A percentile compares a stretch with the other conserved stretches of the same genome.
These are phyloP conservation scores for Dasyprocta punctata DNA, from an alignment of 2,113 vertebrate genomes.

Conservation along the genomic window DNA sequence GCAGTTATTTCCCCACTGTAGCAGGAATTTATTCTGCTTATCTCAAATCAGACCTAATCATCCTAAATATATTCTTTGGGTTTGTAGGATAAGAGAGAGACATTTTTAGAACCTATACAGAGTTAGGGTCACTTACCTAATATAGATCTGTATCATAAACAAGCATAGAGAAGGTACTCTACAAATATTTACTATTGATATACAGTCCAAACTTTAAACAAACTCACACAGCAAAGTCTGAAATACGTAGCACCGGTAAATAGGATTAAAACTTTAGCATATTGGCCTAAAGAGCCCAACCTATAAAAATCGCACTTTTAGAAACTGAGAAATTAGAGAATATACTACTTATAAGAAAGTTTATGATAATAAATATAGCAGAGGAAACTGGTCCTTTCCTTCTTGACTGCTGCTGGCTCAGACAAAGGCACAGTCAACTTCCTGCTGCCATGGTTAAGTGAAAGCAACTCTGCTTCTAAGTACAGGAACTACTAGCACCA, in stretches of 20 bases:
- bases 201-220: conserved; percentile 68
- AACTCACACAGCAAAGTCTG: conserved; percentile 59
- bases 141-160: conserved; percentile 56
- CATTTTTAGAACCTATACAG: conserved; percentile 35
- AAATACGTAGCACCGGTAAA: conserved; percentile 39
- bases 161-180: conserved; percentile 48
- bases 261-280: background rate
- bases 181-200: conserved; percentile 72
- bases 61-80: background rate
- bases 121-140: conserved; percentile 60
- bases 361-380: conserved; percentile 37
- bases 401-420: conserved; percentile 31
- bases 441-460: conserved; percentile 44
- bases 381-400: conserved; percentile 59
- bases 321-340: conserved; percentile 49
- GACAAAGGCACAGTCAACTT: conserved; percentile 60
- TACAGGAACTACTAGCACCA: conserved; percentile 3
- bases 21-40: conserved; percentile 44
- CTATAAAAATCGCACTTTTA: conserved; percentile 23
- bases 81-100: conserved; percentile 20
- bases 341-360: conserved; percentile 14
- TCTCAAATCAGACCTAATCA: conserved; percentile 11
- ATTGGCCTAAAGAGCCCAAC: conserved; percentile 3
- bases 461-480: conserved; percentile 15
- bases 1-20: background rate